Percentiles rank a stretch among this genome's conserved stretches.
phyloP scores from a whole-genome alignment of 2,113 vertebrate species.

The Passer domesticus region DNA sequence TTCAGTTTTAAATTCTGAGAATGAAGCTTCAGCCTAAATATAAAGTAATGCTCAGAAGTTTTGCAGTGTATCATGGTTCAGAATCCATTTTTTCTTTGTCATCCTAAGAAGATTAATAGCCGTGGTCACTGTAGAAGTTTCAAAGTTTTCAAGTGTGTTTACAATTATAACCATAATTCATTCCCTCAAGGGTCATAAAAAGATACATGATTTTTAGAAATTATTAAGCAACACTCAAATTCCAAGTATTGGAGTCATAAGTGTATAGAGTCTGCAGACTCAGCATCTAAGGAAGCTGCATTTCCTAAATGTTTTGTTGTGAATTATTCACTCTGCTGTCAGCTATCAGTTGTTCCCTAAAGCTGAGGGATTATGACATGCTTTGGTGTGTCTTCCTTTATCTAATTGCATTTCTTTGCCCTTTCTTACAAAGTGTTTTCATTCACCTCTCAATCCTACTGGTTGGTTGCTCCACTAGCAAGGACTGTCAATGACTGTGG shows the following conservation, averaged over 20 bases:
- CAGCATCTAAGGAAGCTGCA: not conserved
- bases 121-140: not conserved
- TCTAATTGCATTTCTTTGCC: not conserved
- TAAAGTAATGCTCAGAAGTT: not conserved
- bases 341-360: not conserved
- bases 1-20: not conserved
- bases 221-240: not conserved
- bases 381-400: not conserved
- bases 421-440: not conserved
- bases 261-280: not conserved
- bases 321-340: not conserved
- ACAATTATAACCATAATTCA: not conserved
- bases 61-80: not conserved
- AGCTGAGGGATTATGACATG: not conserved
- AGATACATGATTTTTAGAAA: not conserved
- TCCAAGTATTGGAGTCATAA: not conserved
- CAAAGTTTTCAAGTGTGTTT: not conserved
- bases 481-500: constrained; percentile 46
- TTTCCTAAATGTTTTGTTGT: not conserved
- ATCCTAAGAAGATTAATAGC: not conserved
- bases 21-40: not conserved
- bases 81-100: not conserved
- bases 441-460: constrained; percentile 1
- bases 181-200: not conserved
- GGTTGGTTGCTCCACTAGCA: constrained; percentile 27